phyloP scores from a whole-genome alignment of 2,797 vertebrate species.

The Odontamblyopus rebecca region DNA sequence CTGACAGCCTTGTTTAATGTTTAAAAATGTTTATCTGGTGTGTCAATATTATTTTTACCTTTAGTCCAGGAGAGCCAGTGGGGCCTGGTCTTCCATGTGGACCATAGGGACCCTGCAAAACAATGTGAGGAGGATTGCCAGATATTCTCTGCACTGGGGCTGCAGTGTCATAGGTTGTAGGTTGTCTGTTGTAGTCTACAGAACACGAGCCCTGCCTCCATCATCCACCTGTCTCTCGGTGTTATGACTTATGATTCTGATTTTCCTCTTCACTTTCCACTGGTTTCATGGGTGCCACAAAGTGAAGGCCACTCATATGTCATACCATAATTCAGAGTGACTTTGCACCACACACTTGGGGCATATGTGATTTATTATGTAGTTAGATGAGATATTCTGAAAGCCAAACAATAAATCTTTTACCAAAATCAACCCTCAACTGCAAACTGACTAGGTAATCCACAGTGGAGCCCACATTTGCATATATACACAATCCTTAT shows the following conservation, averaged over 20 bases:
- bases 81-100: constrained; percentile 93
- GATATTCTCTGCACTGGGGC: constrained; percentile 5
- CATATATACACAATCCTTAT: too few relatives aligned
- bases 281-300: constrained; percentile 42
- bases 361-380: constrained; percentile 21
- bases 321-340: constrained; percentile 26
- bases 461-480: not conserved
- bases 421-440: constrained; percentile 22
- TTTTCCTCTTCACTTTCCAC: constrained; percentile 70
- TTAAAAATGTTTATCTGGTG: constrained; percentile 13
- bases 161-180: constrained; percentile 21
- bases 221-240: constrained; percentile 46
- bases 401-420: constrained; percentile 27
- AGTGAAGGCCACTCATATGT: constrained; percentile 57
- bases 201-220: constrained; percentile 29
- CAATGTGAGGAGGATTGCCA: not conserved
- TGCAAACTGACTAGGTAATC: constrained; percentile 14
- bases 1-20: constrained; percentile 29
- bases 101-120: constrained; percentile 85
- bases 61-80: constrained; percentile 83
- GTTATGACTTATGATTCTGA: constrained; percentile 74
- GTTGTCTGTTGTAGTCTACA: constrained; percentile 26
- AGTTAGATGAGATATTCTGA: constrained; percentile 25
- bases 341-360: constrained; percentile 31
- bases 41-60: constrained; percentile 72